Evolutionary conservation across 2,113 vertebrate genomes (phyloP), one percentile per base, ranked within the genome.

Genomic region (Xenopus laevis): DNA sequence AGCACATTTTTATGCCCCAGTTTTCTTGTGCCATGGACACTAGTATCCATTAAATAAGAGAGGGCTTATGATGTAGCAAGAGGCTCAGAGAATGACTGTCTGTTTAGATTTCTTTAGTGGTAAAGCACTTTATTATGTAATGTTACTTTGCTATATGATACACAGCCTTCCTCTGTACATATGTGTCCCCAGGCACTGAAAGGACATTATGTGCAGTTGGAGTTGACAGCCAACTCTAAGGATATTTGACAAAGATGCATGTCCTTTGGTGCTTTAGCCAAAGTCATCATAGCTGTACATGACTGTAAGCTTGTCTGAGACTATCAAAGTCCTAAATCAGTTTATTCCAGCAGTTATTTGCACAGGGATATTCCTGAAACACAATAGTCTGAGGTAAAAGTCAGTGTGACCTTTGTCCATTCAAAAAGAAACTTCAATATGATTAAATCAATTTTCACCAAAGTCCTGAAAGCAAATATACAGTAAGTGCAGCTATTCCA

Each of bases 161-260:
- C n/a, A 80, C 77, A 30, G 13, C 74, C 9, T 57, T 71, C 66
- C 46, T 44, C 58, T 55, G 61, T 78, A 69, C 74, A 60, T 78
- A 79, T 45, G 10, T 74, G 23, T 61, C 72, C 65, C 46, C 72
- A 68, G 72, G 65, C 58, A 63, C 70, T 75, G 73, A 70, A 65
- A 78, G 79, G 79, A 10, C 63, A 1, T 66, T 79, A 70, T 79
- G 78, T 77, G 76, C 71, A 80, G 71, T 78, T 78, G 69, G 78
- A 81, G 79, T 80, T 83, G 23, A 78, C 78, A 78, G 74, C 78
- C 80, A 78, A 72, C 72, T 67, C 65, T 0, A 8, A 81, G 80
- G 45, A 70, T 59, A 53, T 65, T 7, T 21, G 44, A 1, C 0
- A 78, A 40, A 73, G 57, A 3, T 60, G 13, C 66, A 69, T 62